phyloP scores from a whole-genome alignment of 23 tunicate genomes.

The Phallusia fumigata region DNA sequence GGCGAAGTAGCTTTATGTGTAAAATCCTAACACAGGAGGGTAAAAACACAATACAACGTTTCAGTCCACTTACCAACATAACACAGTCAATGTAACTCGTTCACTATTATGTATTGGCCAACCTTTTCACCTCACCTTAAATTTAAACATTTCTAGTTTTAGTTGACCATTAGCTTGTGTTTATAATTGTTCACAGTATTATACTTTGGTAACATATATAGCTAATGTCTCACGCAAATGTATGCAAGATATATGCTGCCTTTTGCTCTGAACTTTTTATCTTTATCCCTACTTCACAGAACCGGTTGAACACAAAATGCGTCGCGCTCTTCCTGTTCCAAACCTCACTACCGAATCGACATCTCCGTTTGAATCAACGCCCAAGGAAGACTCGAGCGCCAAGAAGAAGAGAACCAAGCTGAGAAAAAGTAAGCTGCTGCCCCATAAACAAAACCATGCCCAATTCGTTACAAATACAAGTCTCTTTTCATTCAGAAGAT shows the following conservation, averaged over 20 bases:
- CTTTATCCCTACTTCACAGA: background rate
- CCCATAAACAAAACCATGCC: too few relatives aligned
- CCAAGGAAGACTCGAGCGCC: background rate
- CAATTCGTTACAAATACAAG: too few relatives aligned
- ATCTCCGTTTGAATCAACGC: conserved; percentile 21
- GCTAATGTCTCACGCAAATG: too few relatives aligned
- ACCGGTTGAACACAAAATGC: conserved; percentile 1
- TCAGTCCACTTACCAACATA: background rate
- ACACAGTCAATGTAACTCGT: background rate
- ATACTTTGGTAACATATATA: too few relatives aligned
- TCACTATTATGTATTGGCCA: background rate
- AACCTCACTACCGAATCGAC: conserved; percentile 19
- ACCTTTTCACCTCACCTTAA: background rate
- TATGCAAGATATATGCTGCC: too few relatives aligned
- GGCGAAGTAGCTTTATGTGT: too few relatives aligned
- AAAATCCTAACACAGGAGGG: too few relatives aligned
- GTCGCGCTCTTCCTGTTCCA: conserved; percentile 22
- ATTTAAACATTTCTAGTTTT: background rate
- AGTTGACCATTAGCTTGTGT: too few relatives aligned
- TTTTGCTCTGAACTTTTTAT: too few relatives aligned
- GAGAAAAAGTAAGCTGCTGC: conserved; percentile 13
- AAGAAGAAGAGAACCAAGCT: conserved; percentile 20
- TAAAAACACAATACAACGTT: background rate
- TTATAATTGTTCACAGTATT: too few relatives aligned
- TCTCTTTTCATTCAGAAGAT: too few relatives aligned